Evolutionary conservation across 2,888 invertebrate genomes (phyloP).

Genomic region (Parasteatoda lunata): DNA sequence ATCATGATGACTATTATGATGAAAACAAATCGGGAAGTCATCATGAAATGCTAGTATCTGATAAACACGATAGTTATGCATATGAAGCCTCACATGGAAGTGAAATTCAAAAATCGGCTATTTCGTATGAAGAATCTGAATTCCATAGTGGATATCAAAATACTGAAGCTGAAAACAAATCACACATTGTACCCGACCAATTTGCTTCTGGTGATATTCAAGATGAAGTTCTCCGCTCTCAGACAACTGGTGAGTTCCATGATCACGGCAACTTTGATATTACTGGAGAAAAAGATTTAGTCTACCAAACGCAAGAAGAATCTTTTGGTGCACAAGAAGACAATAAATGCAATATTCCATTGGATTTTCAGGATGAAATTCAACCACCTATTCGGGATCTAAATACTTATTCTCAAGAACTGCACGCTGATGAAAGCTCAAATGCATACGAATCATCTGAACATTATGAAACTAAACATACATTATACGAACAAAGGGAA

Average conservation of each 20-base stretch:
- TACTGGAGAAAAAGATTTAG: not conserved
- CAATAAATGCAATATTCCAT: no score
- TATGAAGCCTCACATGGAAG: constrained; percentile 1
- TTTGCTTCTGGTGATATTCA: not conserved
- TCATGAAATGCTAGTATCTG: constrained; percentile 23
- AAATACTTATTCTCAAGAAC: not conserved
- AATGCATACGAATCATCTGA: no score
- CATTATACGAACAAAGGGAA: no score
- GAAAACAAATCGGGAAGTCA: not conserved
- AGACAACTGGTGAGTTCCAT: not conserved
- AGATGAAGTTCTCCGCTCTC: not conserved
- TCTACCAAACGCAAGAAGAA: no score
- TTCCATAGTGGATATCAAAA: not conserved
- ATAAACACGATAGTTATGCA: not conserved
- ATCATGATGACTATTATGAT: constrained; percentile 30
- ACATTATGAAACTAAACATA: no score
- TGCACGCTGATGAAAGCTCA: no score
- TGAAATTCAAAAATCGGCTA: constrained; percentile 26
- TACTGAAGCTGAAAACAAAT: not conserved
- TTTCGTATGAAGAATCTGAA: not conserved
- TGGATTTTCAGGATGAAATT: not conserved
- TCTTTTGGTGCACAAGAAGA: no score
- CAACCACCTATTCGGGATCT: not conserved
- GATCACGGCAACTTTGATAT: not conserved
- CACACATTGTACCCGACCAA: not conserved